phyloP scores from a whole-genome alignment of 1,140 invertebrate genomes.

The Stegodyphus mimosarum region DNA sequence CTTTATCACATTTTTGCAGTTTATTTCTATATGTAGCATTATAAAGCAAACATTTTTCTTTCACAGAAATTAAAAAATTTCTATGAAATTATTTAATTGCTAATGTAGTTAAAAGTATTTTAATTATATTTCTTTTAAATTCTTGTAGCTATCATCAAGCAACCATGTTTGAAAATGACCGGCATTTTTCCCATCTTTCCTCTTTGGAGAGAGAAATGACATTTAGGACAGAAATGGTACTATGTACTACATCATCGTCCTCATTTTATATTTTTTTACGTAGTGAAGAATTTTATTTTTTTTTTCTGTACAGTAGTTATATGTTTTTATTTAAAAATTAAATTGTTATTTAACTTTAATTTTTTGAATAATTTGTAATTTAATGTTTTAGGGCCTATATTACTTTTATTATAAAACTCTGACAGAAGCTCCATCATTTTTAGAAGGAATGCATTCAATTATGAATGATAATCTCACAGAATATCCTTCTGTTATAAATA shows the following conservation, averaged over 20 bases:
- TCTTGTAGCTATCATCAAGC: slow-evolving; percentile 77
- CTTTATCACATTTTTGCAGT: too few species aligned
- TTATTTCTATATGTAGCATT: too few species aligned
- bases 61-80: too few species aligned
- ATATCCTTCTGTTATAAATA: slow-evolving; percentile 82
- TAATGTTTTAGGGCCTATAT: slow-evolving; percentile 79
- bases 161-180: slow-evolving; percentile 82
- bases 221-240: slow-evolving; percentile 83
- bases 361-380: too few species aligned
- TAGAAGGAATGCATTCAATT: slow-evolving; percentile 75
- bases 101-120: not conserved
- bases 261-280: not conserved
- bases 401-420: slow-evolving; percentile 89
- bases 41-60: too few species aligned
- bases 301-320: not conserved
- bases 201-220: slow-evolving; percentile 84
- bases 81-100: not conserved
- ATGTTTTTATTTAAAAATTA: too few species aligned
- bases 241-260: not conserved
- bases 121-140: not conserved
- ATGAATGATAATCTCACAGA: slow-evolving; percentile 82
- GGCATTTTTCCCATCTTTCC: slow-evolving; percentile 85
- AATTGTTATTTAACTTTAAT: too few species aligned
- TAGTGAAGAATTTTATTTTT: not conserved
- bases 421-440: slow-evolving; percentile 76